Evolutionary conservation across 2,888 invertebrate genomes (phyloP), one percentile per base, ranked within the genome.

Genomic region (Mermis nigrescens): DNA sequence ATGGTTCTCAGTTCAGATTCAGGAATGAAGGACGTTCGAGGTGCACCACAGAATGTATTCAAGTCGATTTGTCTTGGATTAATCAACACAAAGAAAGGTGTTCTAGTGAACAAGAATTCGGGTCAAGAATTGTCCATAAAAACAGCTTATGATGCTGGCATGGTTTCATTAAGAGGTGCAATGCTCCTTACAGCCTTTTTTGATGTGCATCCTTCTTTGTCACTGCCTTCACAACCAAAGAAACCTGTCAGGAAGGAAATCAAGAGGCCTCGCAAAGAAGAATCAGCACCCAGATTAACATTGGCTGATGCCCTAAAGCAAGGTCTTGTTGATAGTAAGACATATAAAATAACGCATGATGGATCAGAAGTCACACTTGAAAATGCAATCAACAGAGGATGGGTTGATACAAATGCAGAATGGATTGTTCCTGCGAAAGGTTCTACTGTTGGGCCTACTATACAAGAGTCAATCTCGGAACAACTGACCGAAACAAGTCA

Each of bases 131-230:
- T 90, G 62, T 85, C 90, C 70, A 80, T 83, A 24, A 77, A 79
- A 63, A 83, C 84, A 70, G 90, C 90, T 31, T 84, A 91, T 62
- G 83, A 85, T 73, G 81, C 83, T 60, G 84, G 85, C 68, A 79
- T 87, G 67, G 84, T 91, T 38, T 84, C 86, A 15, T 82, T 85
- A 0, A 85, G 86, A 74, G 90, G 90, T 60, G 89, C 89, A 54
- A 82, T 86, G 60, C 79, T 86, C 70, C 78, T 86, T 62, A 85
- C 84, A 74, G 86, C 86, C 68, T 77, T 91, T 58, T 76, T 90
- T 58, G 86, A 86, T 71, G 85, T 92, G 57, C 68, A 68, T 56
- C 68, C 72, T 2, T 62, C 66, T 22, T 64, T 71, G 57, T 66
- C 24, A 29, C 4, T 29, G 7, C 4, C 24, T 12, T 85, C 86